Evolutionary conservation across 2,797 vertebrate species (phyloP).

Genomic region (Tiaroga cobitis): DNA sequence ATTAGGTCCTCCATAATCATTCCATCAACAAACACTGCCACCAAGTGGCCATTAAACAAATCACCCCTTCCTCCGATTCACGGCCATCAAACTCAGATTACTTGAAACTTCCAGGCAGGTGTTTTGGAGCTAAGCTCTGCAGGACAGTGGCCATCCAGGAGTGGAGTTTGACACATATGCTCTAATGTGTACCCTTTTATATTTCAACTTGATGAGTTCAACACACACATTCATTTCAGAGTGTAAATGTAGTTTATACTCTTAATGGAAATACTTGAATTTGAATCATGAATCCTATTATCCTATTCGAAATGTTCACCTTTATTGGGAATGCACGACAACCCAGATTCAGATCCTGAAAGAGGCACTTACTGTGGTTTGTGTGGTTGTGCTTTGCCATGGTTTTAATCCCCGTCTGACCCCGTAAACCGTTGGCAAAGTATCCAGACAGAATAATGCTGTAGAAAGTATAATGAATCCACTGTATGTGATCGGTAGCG

Average conservation of each 20-base stretch:
- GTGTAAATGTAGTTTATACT: not conserved
- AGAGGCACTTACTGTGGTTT: not conserved
- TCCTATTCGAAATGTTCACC: not conserved
- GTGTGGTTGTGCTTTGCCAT: not conserved
- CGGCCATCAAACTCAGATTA: not conserved
- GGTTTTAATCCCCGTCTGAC: slow-evolving; percentile 9
- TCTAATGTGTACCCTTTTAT: not conserved
- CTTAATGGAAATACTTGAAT: not conserved
- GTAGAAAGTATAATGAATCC: not conserved
- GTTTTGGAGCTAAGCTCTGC: too few relatives aligned
- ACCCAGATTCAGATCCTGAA: slow-evolving; percentile 3
- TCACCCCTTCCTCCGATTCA: not conserved
- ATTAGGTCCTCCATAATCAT: not conserved
- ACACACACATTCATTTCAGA: not conserved
- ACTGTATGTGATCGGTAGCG: not conserved
- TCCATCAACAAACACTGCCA: not conserved
- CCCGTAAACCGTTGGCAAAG: not conserved
- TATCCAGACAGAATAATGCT: slow-evolving; percentile 17
- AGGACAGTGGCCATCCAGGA: not conserved
- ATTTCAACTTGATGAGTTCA: not conserved
- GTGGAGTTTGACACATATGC: not conserved
- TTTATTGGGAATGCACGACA: not conserved
- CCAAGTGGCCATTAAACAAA: slow-evolving; percentile 7
- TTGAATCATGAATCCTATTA: not conserved
- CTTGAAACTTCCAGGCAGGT: not conserved